Evolutionary conservation across 2,797 vertebrate species (phyloP), one percentile per base, ranked within the genome.

Genomic region (Sternotherus odoratus): DNA sequence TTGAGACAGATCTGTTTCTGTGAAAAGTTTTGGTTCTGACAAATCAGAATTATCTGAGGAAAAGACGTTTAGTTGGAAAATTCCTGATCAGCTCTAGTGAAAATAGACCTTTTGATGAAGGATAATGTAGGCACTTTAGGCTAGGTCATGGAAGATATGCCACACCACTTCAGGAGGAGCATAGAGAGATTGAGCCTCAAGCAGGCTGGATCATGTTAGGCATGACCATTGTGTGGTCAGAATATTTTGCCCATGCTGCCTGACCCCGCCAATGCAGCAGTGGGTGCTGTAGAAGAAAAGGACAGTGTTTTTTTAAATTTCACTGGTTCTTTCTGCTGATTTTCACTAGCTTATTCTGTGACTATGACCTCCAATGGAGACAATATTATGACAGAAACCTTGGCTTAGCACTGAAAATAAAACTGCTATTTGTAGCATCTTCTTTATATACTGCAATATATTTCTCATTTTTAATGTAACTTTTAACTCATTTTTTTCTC

Each of bases 121-220:
- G 82, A 43, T 78, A 60, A 13, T 49, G 26, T 33, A n/a, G 13
- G 39, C 7, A 12, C 36, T 3, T 8, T 77, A 23, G 17, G 66
- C 15, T 90, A 54, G 81, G 19, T 3, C 3, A 6, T 51, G 72
- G 43, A 13, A 46, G 72, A 74, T 15, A 46, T 4, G 12, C 39
- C 72, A 74, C 23, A 43, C 6, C 43, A 39, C 15, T 79, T 89
- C 28, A 93, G 79, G 74, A 89, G 9, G 26, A 79, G 54, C 16
- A 19, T 57, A 26, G 5, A 21, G 6, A 77, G 3, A 8, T 1
- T 50, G 51, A 12, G 6, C 13, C 26, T 74, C 72, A 74, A 13
- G 69, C 24, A 74, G 21, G 24, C 87, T 8, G 2, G 6, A 5
- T 43, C 2, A 0, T 36, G 51, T 7, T 60, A 72, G 6, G 3